Evolutionary conservation across 2,797 vertebrate species (phyloP).

Genomic region (Enteromius afrohamiltoni): DNA sequence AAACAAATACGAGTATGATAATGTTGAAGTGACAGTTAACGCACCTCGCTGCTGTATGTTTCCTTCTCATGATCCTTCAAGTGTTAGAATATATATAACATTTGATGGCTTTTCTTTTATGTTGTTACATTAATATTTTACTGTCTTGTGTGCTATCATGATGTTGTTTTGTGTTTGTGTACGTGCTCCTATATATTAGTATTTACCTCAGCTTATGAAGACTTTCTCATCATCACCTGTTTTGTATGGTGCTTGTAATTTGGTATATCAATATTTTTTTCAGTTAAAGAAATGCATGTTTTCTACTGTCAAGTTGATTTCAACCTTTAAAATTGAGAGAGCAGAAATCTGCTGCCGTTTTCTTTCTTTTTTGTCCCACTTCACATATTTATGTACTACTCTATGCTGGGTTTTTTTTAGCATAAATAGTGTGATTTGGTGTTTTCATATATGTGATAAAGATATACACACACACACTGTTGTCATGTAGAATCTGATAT

Average conservation of each 20-base stretch:
- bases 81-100: not conserved
- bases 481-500: not conserved
- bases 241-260: not conserved
- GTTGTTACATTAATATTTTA: not conserved
- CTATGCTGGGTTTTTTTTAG: not conserved
- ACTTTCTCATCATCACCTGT: not conserved
- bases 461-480: too few relatives aligned
- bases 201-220: not conserved
- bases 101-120: not conserved
- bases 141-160: not conserved
- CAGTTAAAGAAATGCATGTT: not conserved
- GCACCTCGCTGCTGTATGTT: not conserved
- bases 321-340: not conserved
- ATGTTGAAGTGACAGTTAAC: conserved; percentile 35
- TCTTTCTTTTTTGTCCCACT: not conserved
- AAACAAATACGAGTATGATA: conserved; percentile 6
- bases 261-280: not conserved
- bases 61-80: not conserved
- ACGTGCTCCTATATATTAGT: not conserved
- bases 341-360: not conserved
- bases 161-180: not conserved
- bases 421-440: not conserved
- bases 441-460: not conserved
- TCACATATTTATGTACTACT: not conserved
- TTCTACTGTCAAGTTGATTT: not conserved